Evolutionary conservation across 2,888 invertebrate species (phyloP), one percentile per base, ranked within the genome.

Genomic region (Cephus sareptanus): DNA sequence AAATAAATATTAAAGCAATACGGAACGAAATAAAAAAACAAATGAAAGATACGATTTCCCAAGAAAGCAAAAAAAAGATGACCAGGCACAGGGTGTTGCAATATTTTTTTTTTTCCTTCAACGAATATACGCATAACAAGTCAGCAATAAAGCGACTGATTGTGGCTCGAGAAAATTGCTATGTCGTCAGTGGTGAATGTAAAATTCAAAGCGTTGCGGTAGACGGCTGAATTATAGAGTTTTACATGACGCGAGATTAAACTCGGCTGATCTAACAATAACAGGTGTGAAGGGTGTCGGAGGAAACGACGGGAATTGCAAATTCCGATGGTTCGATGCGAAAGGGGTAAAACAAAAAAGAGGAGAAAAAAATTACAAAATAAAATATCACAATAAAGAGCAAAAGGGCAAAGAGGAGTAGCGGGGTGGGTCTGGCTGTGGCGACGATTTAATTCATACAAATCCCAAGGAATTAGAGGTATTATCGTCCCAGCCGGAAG

Each of bases 381-480:
- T 4, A 33, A 74, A 35, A 12, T 12, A 35, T 35, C 3, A 35
- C 1, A 15, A 74, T 15, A 35, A 74, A 34, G 74, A 74, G 11
- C 31, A 15, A 30, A 74, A 11, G n/a, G 6, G 15, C 15, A 40
- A 15, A 40, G 23, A 56, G 23, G 23, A 23, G 23, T 15, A 6
- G 9, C 23, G 15, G 15, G 6, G 15, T 23, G 23, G 23, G 23
- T 56, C 40, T 56, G 40, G 15, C 23, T 0, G 40, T 23, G 40
- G 13, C 30, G 23, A 35, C 35, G 35, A 34, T 74, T 81, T 81
- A 80, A 85, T 83, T 83, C 81, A 37, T 78, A 80, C 75, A 79
- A 79, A 82, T 77, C 80, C 73, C 30, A 73, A 77, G 75, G 79
- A 85, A 85, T 84, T 81, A 83, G 82, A 81, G 78, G 78, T 79